A percentile compares a stretch with the other conserved stretches of the same genome.
Evolutionary conservation across 2,888 invertebrate species (phyloP).

Genomic region (Drosophila peninsularis): DNA sequence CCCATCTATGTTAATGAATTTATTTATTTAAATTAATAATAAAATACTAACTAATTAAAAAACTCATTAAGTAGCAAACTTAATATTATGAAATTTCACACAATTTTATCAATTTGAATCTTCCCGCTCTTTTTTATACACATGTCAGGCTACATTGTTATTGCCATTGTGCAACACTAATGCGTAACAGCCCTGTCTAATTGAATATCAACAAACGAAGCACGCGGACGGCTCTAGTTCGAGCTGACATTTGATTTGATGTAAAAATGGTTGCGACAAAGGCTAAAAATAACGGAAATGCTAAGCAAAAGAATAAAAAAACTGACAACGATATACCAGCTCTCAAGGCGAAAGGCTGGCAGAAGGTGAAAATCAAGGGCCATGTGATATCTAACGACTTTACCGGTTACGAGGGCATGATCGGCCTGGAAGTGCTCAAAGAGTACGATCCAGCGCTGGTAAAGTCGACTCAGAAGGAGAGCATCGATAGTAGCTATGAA

Average conservation of each 20-base stretch:
- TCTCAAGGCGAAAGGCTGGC: slow-evolving; percentile 85
- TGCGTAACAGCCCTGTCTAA: slow-evolving; percentile 29
- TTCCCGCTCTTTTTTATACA: not conserved
- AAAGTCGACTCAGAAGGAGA: slow-evolving; percentile 83
- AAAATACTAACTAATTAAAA: too few relatives aligned
- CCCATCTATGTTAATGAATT: too few relatives aligned
- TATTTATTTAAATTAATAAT: too few relatives aligned
- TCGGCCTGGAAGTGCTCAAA: slow-evolving; percentile 91
- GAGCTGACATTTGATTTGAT: not conserved
- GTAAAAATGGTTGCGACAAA: slow-evolving; percentile 38
- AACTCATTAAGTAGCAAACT: too few relatives aligned
- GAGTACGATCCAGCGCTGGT: slow-evolving; percentile 87
- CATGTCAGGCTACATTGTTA: not conserved
- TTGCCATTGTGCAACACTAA: slow-evolving; percentile 21
- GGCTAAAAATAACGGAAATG: slow-evolving; percentile 14
- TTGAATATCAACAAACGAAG: slow-evolving; percentile 48
- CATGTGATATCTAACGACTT: slow-evolving; percentile 85
- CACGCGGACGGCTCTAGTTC: slow-evolving; percentile 37
- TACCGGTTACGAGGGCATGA: slow-evolving; percentile 88
- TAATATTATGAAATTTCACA: too few relatives aligned
- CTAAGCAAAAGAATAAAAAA: slow-evolving; percentile 18
- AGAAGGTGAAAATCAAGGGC: slow-evolving; percentile 88
- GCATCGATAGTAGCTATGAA: slow-evolving; percentile 9
- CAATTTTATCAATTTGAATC: too few relatives aligned
- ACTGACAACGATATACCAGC: not conserved